Evolutionary conservation across 2,888 invertebrate genomes (phyloP), one percentile per base, ranked within the genome.

Genomic region (Galerucella calmariensis): DNA sequence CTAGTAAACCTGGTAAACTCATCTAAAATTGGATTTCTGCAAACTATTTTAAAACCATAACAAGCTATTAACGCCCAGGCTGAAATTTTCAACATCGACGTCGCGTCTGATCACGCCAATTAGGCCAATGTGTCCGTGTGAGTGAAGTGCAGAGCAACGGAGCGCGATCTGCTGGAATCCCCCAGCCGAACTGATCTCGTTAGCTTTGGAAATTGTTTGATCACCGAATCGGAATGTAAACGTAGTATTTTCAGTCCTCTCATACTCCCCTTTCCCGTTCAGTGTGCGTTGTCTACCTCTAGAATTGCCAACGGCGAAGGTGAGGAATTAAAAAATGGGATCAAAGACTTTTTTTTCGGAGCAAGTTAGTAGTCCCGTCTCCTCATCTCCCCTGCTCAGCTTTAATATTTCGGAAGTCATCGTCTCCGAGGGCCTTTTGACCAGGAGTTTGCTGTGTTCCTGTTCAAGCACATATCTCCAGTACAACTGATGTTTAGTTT

Each of bases 181-280:
- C 81, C 81, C 80, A 77, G 75, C 81, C 79, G 79, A 77, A 79
- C 76, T 84, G 86, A 87, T 87, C 87, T 87, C 84, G 87, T 87
- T 87, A 87, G 84, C 83, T 83, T 84, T 84, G 86, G 84, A 87
- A 87, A 87, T 87, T 87, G 88, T 88, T 88, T 88, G 88, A 88
- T 88, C 88, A 84, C 83, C 85, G 86, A 85, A 85, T 86, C 85
- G 86, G 84, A 86, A 87, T 83, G 86, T 84, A 86, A 86, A 86
- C 85, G 83, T 81, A 80, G 84, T 82, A 83, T 83, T 84, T 84
- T 84, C 82, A 83, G 82, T 81, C 82, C 84, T 80, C 80, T 70
- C 27, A 27, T 27, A 78, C 79, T 72, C 79, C 72, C 51, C 27
- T 14, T 44, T 20, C 16, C 46, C 6, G 41, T 46, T 44, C 63